Conservation (phyloP, 2,797 vertebrate genomes). For the Lycodopsis pacificus region DNA sequence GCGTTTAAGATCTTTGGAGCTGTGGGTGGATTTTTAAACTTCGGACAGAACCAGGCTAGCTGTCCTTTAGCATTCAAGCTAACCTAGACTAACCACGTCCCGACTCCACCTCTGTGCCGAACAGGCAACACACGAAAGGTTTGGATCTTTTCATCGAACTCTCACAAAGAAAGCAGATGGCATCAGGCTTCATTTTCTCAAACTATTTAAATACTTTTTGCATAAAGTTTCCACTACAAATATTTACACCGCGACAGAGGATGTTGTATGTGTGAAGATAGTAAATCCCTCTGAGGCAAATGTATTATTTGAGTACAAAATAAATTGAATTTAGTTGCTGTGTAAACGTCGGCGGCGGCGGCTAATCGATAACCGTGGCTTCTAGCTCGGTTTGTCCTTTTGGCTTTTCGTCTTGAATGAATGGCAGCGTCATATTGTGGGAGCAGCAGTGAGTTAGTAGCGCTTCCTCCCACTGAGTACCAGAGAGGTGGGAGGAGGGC, state of each 20-base stretch:
- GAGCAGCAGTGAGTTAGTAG: slow-evolving; percentile 40
- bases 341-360: neutral
- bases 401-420: slow-evolving; percentile 42
- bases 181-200: neutral
- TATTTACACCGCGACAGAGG: neutral
- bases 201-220: neutral
- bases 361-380: neutral
- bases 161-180: neutral
- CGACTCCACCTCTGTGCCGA: neutral
- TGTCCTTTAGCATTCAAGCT: neutral
- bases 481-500: slow-evolving; percentile 26
- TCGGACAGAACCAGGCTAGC: neutral
- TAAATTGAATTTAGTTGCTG: neutral
- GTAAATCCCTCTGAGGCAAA: too few species aligned
- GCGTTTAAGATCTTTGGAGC: neutral
- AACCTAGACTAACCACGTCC: neutral
- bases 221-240: neutral
- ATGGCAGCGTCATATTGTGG: slow-evolving; percentile 39
- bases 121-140: neutral
- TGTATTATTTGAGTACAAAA: too few species aligned
- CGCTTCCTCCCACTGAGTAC: slow-evolving; percentile 40
- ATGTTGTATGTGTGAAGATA: too few species aligned
- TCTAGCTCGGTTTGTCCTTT: slow-evolving; percentile 22
- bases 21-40: neutral
- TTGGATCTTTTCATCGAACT: slow-evolving; percentile 10